Evolutionary conservation across 2,888 invertebrate genomes (phyloP), one percentile per base, ranked within the genome.

Genomic region (Chloroclystis v-ata): DNA sequence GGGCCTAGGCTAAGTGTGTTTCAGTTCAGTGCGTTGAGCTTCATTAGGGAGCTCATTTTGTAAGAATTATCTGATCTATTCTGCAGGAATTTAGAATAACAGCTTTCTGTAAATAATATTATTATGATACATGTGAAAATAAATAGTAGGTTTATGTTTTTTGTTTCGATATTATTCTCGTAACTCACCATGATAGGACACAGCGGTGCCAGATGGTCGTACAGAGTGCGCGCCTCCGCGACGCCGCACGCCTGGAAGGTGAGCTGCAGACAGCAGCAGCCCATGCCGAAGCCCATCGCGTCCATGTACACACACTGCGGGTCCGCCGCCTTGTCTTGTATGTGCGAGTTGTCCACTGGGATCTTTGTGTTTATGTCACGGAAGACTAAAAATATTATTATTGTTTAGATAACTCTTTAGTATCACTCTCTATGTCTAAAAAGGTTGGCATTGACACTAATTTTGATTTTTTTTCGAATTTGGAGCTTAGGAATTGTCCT

Each of bases 201-300:
- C 4, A 99, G 86, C 0, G 98, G 98, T 8, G 98, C 95, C 24
- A 99, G 90, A 76, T 99, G 99, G 79, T 99, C 99, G 73, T 99
- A 99, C 1, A 99, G 89, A 28, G 95, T 95, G 55, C 97, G 90
- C 3, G 99, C 99, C 88, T 99, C 99, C 33, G 91, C 91, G 56
- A 99, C 97, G 76, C 98, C 98, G 78, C 97, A 97, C 1, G 99
- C 98, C 83, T 97, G 95, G 89, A 99, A 99, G 38, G 97, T 97
- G 45, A 97, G 90, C 79, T 99, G 99, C 28, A 99, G 89, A 74
- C 98, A 99, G 69, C 97, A 97, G 78, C 98, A 98, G 24, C 99
- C 99, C 99, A 99, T 99, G 44, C 98, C 99, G 78, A 99, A 99
- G 14, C 98, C 99, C 99, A 99, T 99, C 1, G 97, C 97, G 81